Base-by-base conservation (phyloP, 2,888 invertebrate species). In the Stenichneumon culpator region DNA sequence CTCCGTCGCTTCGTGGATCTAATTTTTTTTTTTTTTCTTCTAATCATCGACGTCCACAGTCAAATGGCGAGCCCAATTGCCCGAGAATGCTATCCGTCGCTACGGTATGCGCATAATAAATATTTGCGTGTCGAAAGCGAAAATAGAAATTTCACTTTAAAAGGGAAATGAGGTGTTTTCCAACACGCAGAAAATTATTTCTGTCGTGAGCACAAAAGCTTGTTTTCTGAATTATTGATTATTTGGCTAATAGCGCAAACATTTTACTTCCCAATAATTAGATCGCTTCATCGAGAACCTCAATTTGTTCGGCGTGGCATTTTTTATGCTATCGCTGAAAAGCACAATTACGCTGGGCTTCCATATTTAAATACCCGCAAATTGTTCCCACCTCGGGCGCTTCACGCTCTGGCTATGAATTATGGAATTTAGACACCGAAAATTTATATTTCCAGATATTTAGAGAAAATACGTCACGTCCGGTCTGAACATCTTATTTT, bases 41-140 rank as follows among this genome's bases (percentile, higher is more conserved):
- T 25, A 36, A 86, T 80, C 80, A 78, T 73, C 63, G 81, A 78
- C 75, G 72, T 57, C 67, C 75, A 78, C 68, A 54, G 63, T 68
- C 22, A 50, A 79, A 85, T 67, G 67, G 44, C 60, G 11, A 28
- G 72, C 39, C 22, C 60, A 75, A 85, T 82, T 72, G 67, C 75
- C 67, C 44, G 44, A 67, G 52, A 70, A 79, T 68, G 60, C 52
- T 22, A 69, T 69, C 22, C 22, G 39, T 57, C 54, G 22, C 14
- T 22, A 36, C 22, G 19, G 22, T 69, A 84, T 74, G 73, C 68
- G 47, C 65, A 22, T 44, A 52, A 77, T 73, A 68, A 80, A 80
- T 80, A 77, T 80, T 68, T 79, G 36, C 72, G 36, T 70, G 67
- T 50, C 65, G 60, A 22, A 32, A 57, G 54, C 5, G n/a, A 36